Percentiles rank a stretch among this genome's conserved stretches.
Conservation (phyloP, 2,888 invertebrate species). For the Taphrorychus bicolor region DNA sequence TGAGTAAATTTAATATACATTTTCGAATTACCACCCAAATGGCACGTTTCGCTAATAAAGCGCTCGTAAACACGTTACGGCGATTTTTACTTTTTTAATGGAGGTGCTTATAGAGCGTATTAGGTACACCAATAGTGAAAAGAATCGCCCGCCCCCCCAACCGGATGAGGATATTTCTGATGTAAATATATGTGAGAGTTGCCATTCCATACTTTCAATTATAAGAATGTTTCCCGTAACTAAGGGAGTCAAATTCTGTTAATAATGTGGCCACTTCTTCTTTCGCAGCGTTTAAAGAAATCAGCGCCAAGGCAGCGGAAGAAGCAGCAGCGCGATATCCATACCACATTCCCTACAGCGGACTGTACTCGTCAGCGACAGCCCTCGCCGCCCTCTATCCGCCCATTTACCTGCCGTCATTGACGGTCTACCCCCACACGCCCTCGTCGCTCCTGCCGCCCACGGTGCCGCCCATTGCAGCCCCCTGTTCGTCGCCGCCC, state of each 20-base stretch:
- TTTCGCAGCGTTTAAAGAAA: constrained; percentile 53
- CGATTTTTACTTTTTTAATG: constrained; percentile 17
- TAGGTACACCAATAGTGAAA: constrained; percentile 6
- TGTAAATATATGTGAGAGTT: no score
- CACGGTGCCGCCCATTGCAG: constrained; percentile 46
- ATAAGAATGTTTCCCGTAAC: no score
- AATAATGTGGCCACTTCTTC: no score
- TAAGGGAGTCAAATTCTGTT: no score
- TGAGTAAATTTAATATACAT: constrained; percentile 45
- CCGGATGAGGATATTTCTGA: no score
- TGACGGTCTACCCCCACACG: constrained; percentile 49
- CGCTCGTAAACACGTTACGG: constrained; percentile 22
- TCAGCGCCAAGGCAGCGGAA: constrained; percentile 52
- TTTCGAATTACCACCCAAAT: constrained; percentile 33
- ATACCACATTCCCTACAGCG: constrained; percentile 40
- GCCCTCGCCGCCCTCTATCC: constrained; percentile 50
- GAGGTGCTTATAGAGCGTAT: constrained; percentile 3
- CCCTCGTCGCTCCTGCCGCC: constrained; percentile 47
- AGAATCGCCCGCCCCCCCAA: no score
- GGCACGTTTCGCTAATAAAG: constrained; percentile 38
- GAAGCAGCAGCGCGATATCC: constrained; percentile 53
- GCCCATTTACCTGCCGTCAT: constrained; percentile 53
- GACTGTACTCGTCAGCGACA: constrained; percentile 46
- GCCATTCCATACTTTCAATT: no score
- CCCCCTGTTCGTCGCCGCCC: constrained; percentile 40